Evolutionary conservation across 2,113 vertebrate genomes (phyloP), one percentile per base, ranked within the genome.

Genomic region (Apaloderma vittatum): DNA sequence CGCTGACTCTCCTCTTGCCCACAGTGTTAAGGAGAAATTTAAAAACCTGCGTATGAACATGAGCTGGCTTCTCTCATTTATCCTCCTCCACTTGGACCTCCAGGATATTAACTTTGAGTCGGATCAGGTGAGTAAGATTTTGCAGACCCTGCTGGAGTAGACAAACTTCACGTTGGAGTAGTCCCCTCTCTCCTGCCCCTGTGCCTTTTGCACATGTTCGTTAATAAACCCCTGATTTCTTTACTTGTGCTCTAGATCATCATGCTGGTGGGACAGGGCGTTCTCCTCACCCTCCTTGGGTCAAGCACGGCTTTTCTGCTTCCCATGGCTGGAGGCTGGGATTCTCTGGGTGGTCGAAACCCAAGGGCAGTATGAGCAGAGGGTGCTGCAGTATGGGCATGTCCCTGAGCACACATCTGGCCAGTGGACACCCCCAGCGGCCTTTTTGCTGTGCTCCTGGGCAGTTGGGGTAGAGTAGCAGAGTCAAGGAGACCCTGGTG

Each of bases 111-210:
- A 98, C 92, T 94, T 97, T 78, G 98, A 98, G 72, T 98, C 94
- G 2, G 92, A 97, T 36, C 98, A 98, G 43, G 96, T 99, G 58
- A 98, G 98, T 97, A 97, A 95, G 96, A 98, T 99, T 98, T 98
- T 99, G 92, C 98, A 98, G 93, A 98, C 98, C 75, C 98, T 99
- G 90, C 97, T 99, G 90, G 98, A 99, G 91, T 98, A 99, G 86
- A 98, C 98, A 86, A 98, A 99, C 61, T 75, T 92, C 94, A 95
- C 75, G 84, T 79, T 95, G 93, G 90, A 96, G 40, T 95, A 96
- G 96, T 45, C 30, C 15, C 20, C 27, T 48, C 45, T 70, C 48
- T 46, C 19, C 55, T 78, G 14, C 46, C 13, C 6, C n/a, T 43
- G 48, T 82, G 59, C 36, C 77, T 74, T 83, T 82, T 67, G 94